These are phyloP conservation scores for Aratinga solstitialis DNA, from an alignment of 2,797 vertebrate species.

Conservation along the genomic window DNA sequence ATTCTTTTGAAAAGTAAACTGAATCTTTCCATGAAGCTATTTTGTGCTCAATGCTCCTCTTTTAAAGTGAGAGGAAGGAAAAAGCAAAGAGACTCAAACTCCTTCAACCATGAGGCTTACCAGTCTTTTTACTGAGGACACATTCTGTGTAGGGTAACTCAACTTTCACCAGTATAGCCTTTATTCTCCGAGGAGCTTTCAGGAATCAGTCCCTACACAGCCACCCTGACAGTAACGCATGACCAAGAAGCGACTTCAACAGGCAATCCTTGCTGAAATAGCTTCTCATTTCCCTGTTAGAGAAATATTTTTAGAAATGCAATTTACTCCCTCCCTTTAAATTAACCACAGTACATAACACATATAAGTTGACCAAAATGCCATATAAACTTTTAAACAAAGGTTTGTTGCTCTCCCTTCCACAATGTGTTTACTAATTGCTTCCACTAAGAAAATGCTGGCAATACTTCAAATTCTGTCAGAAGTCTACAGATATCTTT, in stretches of 20 bases:
- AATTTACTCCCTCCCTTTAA: background rate
- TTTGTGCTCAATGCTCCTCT: background rate
- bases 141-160: rapidly evolving
- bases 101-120: background rate
- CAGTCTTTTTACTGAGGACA: background rate
- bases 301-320: background rate
- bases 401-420: background rate
- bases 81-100: background rate
- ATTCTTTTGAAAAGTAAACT: background rate
- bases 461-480: background rate
- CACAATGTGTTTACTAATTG: background rate
- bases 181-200: background rate
- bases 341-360: background rate
- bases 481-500: background rate
- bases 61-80: background rate
- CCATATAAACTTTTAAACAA: background rate
- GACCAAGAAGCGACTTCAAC: background rate
- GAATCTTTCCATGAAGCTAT: background rate
- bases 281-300: background rate
- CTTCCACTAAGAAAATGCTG: background rate
- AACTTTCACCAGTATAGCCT: background rate
- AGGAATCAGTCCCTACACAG: background rate
- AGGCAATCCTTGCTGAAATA: background rate
- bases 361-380: background rate
- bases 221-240: background rate